A percentile compares a stretch with the other conserved stretches of the same genome.
Conservation (phyloP, 2,797 vertebrate species). For the Tenualosa thibaudeaui region DNA sequence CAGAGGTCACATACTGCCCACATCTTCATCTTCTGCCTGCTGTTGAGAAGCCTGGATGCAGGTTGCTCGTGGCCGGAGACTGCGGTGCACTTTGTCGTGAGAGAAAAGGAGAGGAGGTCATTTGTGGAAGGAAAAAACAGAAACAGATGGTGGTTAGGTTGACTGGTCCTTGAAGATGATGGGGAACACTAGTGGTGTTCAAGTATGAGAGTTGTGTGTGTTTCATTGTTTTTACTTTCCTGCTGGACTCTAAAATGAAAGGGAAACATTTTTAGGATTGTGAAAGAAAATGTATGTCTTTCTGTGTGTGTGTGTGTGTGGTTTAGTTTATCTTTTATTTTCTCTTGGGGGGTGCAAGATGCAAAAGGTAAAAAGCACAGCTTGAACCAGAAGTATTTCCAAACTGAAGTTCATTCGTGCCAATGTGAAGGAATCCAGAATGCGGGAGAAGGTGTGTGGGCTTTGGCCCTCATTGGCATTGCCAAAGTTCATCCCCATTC, state of each 20-base stretch:
- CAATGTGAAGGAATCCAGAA: constrained; percentile 41
- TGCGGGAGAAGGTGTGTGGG: constrained; percentile 21
- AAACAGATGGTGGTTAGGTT: not conserved
- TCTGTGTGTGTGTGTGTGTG: not conserved
- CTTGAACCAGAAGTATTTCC: constrained; percentile 32
- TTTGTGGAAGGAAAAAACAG: not conserved
- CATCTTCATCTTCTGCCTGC: not conserved
- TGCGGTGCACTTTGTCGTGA: not conserved
- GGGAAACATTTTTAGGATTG: constrained; percentile 64
- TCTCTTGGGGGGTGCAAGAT: constrained; percentile 49
- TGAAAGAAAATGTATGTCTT: constrained; percentile 31
- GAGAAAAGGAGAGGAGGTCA: not conserved
- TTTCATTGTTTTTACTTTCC: constrained; percentile 44
- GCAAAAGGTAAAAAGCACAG: not conserved
- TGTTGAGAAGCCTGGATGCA: not conserved
- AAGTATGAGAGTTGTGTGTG: constrained; percentile 39
- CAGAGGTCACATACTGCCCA: not conserved
- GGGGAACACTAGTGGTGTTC: not conserved
- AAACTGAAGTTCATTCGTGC: constrained; percentile 37
- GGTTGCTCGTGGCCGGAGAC: not conserved
- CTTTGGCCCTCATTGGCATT: too few relatives aligned
- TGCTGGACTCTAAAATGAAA: constrained; percentile 63
- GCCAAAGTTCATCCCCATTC: not conserved
- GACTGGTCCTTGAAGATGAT: not conserved
- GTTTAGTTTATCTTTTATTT: constrained; percentile 42